phyloP scores from a whole-genome alignment of 2,797 vertebrate species.

The Trachops cirrhosus region DNA sequence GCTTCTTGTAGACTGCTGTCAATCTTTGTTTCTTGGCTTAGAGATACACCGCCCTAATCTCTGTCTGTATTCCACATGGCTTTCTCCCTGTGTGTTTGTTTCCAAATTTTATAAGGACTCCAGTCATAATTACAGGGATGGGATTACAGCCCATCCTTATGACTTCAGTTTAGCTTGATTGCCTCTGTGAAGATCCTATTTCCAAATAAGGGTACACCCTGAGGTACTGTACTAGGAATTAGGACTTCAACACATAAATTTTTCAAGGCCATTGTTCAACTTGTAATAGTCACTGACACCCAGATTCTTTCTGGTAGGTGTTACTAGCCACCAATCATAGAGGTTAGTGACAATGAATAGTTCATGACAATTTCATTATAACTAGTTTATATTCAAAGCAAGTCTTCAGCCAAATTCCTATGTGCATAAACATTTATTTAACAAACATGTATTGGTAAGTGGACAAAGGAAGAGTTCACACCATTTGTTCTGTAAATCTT shows the following conservation, averaged over 20 bases:
- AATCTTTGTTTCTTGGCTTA: background rate
- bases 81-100: background rate
- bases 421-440: background rate
- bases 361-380: background rate
- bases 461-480: background rate
- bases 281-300: background rate
- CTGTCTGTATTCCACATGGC: background rate
- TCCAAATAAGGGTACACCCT: background rate
- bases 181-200: background rate
- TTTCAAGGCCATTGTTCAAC: background rate
- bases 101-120: background rate
- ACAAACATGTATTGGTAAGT: background rate
- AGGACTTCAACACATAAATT: background rate
- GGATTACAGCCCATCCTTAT: background rate
- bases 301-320: background rate
- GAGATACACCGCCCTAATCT: background rate
- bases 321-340: background rate
- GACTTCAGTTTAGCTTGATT: background rate
- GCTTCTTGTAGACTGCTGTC: background rate
- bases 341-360: background rate
- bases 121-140: too few relatives aligned
- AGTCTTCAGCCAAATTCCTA: background rate
- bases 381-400: background rate
- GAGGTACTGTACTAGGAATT: background rate
- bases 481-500: background rate